phyloP scores from a whole-genome alignment of 2,888 invertebrate species.

The Lithophane leautieri region DNA sequence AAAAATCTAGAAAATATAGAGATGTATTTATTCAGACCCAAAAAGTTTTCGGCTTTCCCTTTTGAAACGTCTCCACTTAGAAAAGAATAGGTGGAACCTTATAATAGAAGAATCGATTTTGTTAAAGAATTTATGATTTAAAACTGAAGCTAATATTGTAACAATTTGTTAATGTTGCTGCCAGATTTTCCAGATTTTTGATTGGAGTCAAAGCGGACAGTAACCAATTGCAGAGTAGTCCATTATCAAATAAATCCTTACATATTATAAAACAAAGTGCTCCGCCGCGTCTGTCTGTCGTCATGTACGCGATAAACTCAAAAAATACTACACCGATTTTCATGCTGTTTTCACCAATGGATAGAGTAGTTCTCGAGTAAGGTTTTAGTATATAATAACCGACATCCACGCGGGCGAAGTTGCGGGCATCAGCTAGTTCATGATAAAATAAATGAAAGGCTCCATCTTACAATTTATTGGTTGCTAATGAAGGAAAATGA shows the following conservation, averaged over 20 bases:
- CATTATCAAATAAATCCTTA: neutral
- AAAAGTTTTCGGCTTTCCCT: neutral
- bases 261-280: too few relatives aligned
- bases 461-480: neutral
- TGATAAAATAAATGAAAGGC: neutral
- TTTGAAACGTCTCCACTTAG: neutral
- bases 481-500: neutral
- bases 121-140: too few relatives aligned
- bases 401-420: too few relatives aligned
- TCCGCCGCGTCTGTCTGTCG: too few relatives aligned
- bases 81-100: neutral
- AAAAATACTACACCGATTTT: too few relatives aligned
- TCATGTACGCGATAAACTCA: too few relatives aligned
- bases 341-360: too few relatives aligned
- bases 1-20: conserved; percentile 32
- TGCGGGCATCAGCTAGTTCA: too few relatives aligned
- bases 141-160: neutral
- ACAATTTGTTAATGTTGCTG: neutral
- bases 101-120: neutral
- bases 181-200: neutral
- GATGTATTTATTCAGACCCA: conserved; percentile 19
- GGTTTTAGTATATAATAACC: too few relatives aligned
- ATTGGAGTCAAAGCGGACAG: neutral
- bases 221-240: neutral
- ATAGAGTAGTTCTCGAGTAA: too few relatives aligned